Conservation (phyloP, 2,888 invertebrate genomes). For the Baccha elongata region DNA sequence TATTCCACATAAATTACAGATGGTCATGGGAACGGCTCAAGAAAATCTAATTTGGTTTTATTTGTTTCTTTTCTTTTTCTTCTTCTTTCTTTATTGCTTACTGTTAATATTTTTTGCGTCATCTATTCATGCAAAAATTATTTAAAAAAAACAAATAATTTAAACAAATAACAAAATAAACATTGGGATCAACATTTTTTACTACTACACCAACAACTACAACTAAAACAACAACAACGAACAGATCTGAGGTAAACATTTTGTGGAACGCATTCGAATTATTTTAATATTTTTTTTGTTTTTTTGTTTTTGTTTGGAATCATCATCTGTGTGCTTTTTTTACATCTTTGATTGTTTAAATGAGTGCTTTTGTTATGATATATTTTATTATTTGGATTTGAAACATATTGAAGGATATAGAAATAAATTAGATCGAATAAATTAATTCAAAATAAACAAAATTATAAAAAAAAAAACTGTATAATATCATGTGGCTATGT, state of each 20-base stretch:
- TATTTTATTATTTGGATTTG: slow-evolving; percentile 32
- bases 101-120: slow-evolving; percentile 47
- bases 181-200: slow-evolving; percentile 59
- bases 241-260: slow-evolving; percentile 81
- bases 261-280: slow-evolving; percentile 44
- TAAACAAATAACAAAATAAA: slow-evolving; percentile 52
- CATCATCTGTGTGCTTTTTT: slow-evolving; percentile 56
- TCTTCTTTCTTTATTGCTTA: slow-evolving; percentile 76
- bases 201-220: slow-evolving; percentile 54
- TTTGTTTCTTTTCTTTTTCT: slow-evolving; percentile 73
- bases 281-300: neutral
- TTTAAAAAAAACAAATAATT: slow-evolving; percentile 48
- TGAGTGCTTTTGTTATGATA: slow-evolving; percentile 7
- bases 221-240: slow-evolving; percentile 57
- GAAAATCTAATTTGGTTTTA: slow-evolving; percentile 81
- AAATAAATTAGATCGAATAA: no score
- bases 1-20: slow-evolving; percentile 76
- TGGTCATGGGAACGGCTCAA: slow-evolving; percentile 82
- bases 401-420: slow-evolving; percentile 30
- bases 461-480: no score
- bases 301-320: slow-evolving; percentile 65
- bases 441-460: no score
- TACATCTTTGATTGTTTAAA: slow-evolving; percentile 30
- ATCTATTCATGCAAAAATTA: slow-evolving; percentile 56
- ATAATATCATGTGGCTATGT: no score